Evolutionary conservation across 2,797 vertebrate species (phyloP), one percentile per base, ranked within the genome.

Genomic region (Cirrhinus molitorella): DNA sequence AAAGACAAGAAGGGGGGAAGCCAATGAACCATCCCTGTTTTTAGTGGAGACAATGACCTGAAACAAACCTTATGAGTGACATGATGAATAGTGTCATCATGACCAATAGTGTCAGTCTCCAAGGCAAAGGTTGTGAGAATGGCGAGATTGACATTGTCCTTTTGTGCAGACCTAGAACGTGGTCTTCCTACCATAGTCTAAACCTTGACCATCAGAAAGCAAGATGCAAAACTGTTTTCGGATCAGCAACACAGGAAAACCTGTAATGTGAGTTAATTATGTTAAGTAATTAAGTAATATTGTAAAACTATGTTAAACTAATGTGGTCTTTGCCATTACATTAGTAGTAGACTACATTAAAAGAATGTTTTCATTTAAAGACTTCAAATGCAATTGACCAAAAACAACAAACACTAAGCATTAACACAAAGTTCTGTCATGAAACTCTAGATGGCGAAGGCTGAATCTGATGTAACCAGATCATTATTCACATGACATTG

Each of bases 41-140:
- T 84, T 61, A 80, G 86, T 85, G 68, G 66, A 83, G 81, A 86
- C 72, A 81, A 63, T 68, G 67, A 87, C 75, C 79, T 73, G 55
- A 71, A 79, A 28, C 68, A 83, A 81, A 87, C 79, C 76, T 53
- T 75, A 68, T 70, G 82, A 85, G 77, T 72, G n/a, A 79, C 37
- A 78, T 81, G 79, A 83, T 67, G 49, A 78, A 83, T 61, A 78
- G 67, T 81, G 47, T 77, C 28, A 59, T 78, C 74, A 40, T 83
- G 65, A 87, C 82, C 81, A 75, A 53, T 66, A 55, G 79, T 85
- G 79, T 80, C 76, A 81, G 31, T 77, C 61, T 84, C 14, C 45
- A 73, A 80, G 80, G 31, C 8, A 68, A 61, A 63, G n/a, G 66
- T 40, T 75, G 67, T 49, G 66, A 61, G 74, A 81, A 81, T 51